A percentile compares a stretch with the other conserved stretches of the same genome.
phyloP scores from a whole-genome alignment of 1,140 invertebrate genomes.

The Teleopsis dalmanni region DNA sequence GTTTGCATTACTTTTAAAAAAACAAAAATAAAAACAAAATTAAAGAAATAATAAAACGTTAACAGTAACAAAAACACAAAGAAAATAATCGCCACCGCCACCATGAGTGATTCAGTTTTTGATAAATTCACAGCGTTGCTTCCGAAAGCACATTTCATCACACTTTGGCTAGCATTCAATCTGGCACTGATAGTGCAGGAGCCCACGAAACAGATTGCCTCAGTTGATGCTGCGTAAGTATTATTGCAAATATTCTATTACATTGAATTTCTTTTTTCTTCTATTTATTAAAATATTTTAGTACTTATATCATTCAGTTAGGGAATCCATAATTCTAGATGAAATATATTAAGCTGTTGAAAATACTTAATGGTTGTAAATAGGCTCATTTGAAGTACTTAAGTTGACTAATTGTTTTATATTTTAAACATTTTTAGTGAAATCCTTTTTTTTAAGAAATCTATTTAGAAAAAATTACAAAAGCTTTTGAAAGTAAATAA shows the following conservation, averaged over 20 bases:
- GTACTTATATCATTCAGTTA: too few relatives aligned
- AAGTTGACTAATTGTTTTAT: too few relatives aligned
- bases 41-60: constrained; percentile 5
- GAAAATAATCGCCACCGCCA: background rate
- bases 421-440: too few relatives aligned
- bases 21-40: constrained; percentile 2
- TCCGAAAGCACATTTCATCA: constrained; percentile 33
- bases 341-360: too few relatives aligned
- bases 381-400: too few relatives aligned
- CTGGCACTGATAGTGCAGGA: constrained; percentile 39
- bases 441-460: too few relatives aligned
- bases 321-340: too few relatives aligned
- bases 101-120: constrained; percentile 37
- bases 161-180: constrained; percentile 42
- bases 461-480: too few relatives aligned
- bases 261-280: background rate
- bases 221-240: constrained; percentile 43
- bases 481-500: too few relatives aligned
- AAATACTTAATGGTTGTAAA: too few relatives aligned
- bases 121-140: constrained; percentile 30
- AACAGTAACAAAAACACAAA: background rate
- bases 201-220: constrained; percentile 30
- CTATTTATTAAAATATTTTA: background rate
- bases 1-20: too few relatives aligned
- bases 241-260: background rate